Evolutionary conservation across 1,140 invertebrate genomes (phyloP), one percentile per base, ranked within the genome.

Genomic region (Drosophila lini): DNA sequence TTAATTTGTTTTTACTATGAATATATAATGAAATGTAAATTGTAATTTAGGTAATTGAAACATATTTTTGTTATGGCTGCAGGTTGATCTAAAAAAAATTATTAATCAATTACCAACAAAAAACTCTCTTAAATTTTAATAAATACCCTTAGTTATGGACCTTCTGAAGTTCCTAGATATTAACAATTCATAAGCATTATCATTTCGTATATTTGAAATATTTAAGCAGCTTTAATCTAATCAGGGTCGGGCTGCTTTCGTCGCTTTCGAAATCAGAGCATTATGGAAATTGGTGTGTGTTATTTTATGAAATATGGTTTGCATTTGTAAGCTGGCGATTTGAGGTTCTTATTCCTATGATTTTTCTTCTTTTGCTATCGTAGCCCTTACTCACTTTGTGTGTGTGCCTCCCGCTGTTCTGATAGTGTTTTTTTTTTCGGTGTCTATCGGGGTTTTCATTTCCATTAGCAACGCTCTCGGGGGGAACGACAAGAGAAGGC

Each of bases 391-490:
- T 10, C n/a, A 15, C 22, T 62, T 5, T 22, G 9, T 25, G 25
- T n/a, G 45, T 19, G 31, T 56, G 42, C 34, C 44, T 50, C 34
- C 60, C 28, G 63, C 42, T 67, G 59, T 28, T 65, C 28, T 48
- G 34, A 48, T 65, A 40, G 16, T 67, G 13, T 48, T 45, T 47
- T 62, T 38, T 19, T 36, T 45, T 32, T 47, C 42, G 31, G 34
- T 45, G 38, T 32, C n/a, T 68, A 28, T 55, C 36, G 63, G 40
- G n/a, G 48, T 65, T 47, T 67, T 56, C 48, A 70, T 69, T 70
- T 70, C 63, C 67, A 70, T 70, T 70, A 70, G 67, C 63, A 38
- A 69, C 67, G 48, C 67, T 56, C 62, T 45, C 32, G 16, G n/a
- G 47, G 62, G 9, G 7, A 32, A 32, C 31, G 40, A 61, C 44